These are phyloP conservation scores for Apoderus coryli DNA, from an alignment of 2,888 invertebrate genomes.

Conservation along the genomic window DNA sequence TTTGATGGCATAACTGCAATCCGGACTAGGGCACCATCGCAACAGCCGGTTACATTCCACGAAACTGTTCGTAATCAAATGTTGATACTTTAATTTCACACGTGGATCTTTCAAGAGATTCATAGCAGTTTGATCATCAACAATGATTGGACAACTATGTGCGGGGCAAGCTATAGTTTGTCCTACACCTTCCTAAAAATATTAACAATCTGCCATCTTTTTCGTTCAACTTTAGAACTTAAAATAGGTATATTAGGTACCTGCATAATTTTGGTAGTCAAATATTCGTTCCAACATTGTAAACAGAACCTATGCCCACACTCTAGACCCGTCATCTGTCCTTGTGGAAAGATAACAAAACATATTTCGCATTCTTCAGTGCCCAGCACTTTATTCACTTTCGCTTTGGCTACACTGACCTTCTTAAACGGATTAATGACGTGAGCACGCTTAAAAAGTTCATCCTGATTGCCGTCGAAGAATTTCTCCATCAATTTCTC, in stretches of 20 bases:
- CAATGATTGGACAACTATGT: constrained; percentile 90
- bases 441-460: constrained; percentile 85
- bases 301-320: constrained; percentile 96
- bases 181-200: constrained; percentile 88
- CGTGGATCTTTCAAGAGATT: constrained; percentile 72
- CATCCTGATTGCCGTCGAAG: constrained; percentile 91
- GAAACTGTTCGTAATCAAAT: constrained; percentile 96
- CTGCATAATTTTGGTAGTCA: constrained; percentile 97
- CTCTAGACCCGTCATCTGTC: constrained; percentile 86
- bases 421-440: constrained; percentile 88
- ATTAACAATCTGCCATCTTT: too few species aligned
- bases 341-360: constrained; percentile 62
- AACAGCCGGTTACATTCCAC: constrained; percentile 95
- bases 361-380: constrained; percentile 91
- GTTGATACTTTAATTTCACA: constrained; percentile 89
- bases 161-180: constrained; percentile 96
- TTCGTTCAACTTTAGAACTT: too few species aligned
- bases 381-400: constrained; percentile 52
- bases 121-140: constrained; percentile 96
- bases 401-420: constrained; percentile 48
- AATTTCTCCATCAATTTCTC: constrained; percentile 96
- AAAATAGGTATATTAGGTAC: too few species aligned
- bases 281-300: constrained; percentile 92
- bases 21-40: constrained; percentile 97
- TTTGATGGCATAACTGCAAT: constrained; percentile 92